phyloP scores from a whole-genome alignment of 1,140 invertebrate genomes.

The Dreissena polymorpha region DNA sequence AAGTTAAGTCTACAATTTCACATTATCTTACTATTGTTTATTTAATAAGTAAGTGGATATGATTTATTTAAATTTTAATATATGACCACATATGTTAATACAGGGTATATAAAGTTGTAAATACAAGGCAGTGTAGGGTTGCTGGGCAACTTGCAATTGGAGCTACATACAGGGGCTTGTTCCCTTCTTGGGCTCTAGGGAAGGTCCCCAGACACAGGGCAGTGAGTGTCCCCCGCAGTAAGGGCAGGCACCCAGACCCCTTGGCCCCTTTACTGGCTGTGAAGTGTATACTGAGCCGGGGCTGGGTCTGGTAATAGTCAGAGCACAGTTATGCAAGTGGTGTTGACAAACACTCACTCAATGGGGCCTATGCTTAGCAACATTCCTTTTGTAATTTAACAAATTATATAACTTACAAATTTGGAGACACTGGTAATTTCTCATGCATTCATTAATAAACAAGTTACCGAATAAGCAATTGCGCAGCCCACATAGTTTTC shows the following conservation, averaged over 20 bases:
- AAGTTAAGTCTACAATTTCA: too few relatives aligned
- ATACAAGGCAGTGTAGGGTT: neutral
- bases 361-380: slow-evolving; percentile 50
- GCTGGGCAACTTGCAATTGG: slow-evolving; percentile 49
- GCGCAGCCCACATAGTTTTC: too few relatives aligned
- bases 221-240: slow-evolving; percentile 43
- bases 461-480: too few relatives aligned
- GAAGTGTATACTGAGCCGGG: slow-evolving; percentile 38
- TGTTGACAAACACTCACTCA: slow-evolving; percentile 53
- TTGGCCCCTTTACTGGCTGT: slow-evolving; percentile 21
- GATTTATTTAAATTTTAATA: too few relatives aligned
- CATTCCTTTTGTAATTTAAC: slow-evolving; percentile 27
- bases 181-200: slow-evolving; percentile 33
- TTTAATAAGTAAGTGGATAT: too few relatives aligned
- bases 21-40: too few relatives aligned
- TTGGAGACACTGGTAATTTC: too few relatives aligned
- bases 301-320: slow-evolving; percentile 38
- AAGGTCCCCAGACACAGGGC: slow-evolving; percentile 51
- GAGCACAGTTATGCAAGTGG: slow-evolving; percentile 51
- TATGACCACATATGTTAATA: too few relatives aligned
- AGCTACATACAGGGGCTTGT: slow-evolving; percentile 39
- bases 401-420: too few relatives aligned
- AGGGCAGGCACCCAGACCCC: slow-evolving; percentile 24
- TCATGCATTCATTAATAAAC: too few relatives aligned
- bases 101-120: too few relatives aligned